Base-by-base conservation (phyloP, 1,140 invertebrate genomes). In the Maconellicoccus hirsutus region DNA sequence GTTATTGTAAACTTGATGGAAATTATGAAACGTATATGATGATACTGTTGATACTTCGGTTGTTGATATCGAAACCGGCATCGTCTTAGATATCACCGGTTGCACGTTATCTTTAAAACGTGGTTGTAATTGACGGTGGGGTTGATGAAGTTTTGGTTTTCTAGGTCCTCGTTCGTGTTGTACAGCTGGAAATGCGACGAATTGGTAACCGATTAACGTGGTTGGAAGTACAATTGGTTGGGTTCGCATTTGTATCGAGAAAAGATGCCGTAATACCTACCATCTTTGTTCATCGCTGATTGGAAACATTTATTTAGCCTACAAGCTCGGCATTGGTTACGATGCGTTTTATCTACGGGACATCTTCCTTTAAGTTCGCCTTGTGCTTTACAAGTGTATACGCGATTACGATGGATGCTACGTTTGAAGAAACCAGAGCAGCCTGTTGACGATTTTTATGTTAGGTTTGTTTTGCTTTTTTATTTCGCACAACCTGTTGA, bases 281-380 rank as follows among this genome's bases (percentile, higher is more conserved):
- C 95, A 83, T 98, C 95, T 85, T 96, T 97, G 80, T 98, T 98
- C 96, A 98, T 98, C 74, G 93, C 91, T 52, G 93, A 94, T 80
- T 95, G 91, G 78, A 98, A 94, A 80, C 96, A 98, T 83, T 98
- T 98, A 76, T 91, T 92, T 23, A 98, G 86, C 66, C 96, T 84
- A 79, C 96, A 98, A 75, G 95, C 94, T 70, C 96, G 84, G 80
- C 96, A 98, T 82, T 98, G 94, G 83, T 98, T 98, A 42, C 95
- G 84, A 78, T 97, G 94, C 0, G 94, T 97, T 82, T 97, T 97
- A 82, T 98, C 94, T 70, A 98, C 93, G 3, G 93, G 93, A 81
- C 95, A 98, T 72, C 90, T 86, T 71, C 93, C 94, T 79, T 95
- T 95, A 77, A 92, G 82, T 75, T 94, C 90, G 14, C 93, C 94